Percentiles rank a stretch among this genome's conserved stretches.
Evolutionary conservation across 2,113 vertebrate genomes (phyloP).

Genomic region (Madoqua kirkii): DNA sequence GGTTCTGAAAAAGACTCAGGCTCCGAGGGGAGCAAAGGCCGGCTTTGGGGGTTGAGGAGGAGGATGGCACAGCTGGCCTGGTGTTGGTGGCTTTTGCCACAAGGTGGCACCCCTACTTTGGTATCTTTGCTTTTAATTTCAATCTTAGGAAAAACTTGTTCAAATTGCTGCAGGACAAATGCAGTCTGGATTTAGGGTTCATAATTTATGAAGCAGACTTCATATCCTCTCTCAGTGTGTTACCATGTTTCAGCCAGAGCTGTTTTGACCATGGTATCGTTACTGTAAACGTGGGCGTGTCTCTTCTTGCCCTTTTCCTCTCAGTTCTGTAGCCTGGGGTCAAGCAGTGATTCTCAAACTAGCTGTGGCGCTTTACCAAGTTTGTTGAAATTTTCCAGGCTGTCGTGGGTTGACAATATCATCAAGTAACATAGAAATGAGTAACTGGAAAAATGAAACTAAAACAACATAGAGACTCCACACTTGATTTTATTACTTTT

Average conservation of each 20-base stretch:
- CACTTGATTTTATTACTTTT: neutral
- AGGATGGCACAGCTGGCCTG: neutral
- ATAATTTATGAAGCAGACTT: conserved; percentile 21
- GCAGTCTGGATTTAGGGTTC: neutral
- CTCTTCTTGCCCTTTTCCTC: neutral
- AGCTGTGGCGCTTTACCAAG: neutral
- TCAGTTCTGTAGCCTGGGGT: too few relatives aligned
- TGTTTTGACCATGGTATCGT: neutral
- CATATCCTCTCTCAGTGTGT: neutral
- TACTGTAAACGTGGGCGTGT: neutral
- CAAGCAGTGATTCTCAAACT: neutral
- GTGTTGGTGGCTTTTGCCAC: conserved; percentile 13
- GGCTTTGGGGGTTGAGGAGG: neutral
- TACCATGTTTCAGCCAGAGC: neutral
- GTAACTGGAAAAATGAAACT: neutral
- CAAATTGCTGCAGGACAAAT: neutral
- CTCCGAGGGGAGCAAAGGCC: accelerated
- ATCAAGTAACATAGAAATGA: neutral
- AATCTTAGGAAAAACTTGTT: neutral
- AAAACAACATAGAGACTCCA: neutral
- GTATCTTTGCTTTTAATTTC: neutral
- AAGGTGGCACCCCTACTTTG: conserved; percentile 54
- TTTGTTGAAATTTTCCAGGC: neutral
- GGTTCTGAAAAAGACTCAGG: neutral
- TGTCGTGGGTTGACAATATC: neutral